Evolutionary conservation across 2,888 invertebrate species (phyloP).

Genomic region (Polymixis lichenea): DNA sequence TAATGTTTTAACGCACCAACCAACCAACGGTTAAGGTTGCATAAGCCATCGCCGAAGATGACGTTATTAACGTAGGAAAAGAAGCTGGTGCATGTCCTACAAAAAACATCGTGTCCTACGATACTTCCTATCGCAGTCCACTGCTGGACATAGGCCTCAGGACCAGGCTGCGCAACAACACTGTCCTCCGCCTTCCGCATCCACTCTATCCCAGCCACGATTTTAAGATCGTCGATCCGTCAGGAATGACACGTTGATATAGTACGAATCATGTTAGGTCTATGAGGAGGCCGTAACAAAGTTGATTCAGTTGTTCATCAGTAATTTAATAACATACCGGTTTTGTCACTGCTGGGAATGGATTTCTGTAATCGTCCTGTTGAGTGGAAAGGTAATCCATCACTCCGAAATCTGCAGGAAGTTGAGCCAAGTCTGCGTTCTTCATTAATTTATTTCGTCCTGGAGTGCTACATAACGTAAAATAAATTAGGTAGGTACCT

Average conservation of each 20-base stretch:
- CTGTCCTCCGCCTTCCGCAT: neutral
- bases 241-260: neutral
- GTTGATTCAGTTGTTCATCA: too few species aligned
- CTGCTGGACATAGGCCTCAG: neutral
- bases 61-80: neutral
- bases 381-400: constrained; percentile 88
- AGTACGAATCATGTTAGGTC: neutral
- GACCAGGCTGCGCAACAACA: neutral
- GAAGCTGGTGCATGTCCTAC: neutral
- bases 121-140: neutral
- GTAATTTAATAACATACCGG: constrained; percentile 79
- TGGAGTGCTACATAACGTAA: constrained; percentile 76
- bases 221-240: neutral
- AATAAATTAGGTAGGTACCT: neutral
- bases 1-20: neutral
- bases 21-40: neutral
- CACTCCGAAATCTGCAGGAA: constrained; percentile 82
- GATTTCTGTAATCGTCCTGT: constrained; percentile 89
- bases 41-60: neutral
- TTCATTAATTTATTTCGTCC: constrained; percentile 86
- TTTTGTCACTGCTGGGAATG: constrained; percentile 83
- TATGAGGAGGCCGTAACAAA: neutral
- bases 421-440: constrained; percentile 82
- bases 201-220: neutral
- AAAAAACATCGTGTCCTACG: neutral